These are phyloP conservation scores for Drosophila sproati DNA, from an alignment of 1,140 invertebrate genomes.

Conservation along the genomic window DNA sequence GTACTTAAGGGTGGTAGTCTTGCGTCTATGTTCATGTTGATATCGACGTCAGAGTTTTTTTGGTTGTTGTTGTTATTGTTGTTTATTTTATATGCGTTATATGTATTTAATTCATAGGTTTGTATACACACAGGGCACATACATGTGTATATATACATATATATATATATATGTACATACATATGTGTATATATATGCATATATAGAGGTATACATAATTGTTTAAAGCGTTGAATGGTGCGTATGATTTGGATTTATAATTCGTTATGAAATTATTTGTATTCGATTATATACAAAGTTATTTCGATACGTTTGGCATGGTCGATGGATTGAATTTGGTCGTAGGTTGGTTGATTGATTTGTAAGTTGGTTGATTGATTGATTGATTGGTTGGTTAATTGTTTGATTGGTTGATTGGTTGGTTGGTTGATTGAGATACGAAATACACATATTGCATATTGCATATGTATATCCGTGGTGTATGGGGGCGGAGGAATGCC, in stretches of 20 bases:
- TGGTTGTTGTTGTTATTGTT: slow-evolving; percentile 46
- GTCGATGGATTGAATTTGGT: slow-evolving; percentile 48
- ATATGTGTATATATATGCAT: neutral
- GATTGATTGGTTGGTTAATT: slow-evolving; percentile 41
- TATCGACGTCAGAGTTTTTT: slow-evolving; percentile 46
- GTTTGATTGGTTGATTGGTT: slow-evolving; percentile 48
- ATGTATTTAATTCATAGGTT: slow-evolving; percentile 30
- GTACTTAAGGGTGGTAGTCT: slow-evolving; percentile 94
- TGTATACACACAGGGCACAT: slow-evolving; percentile 69
- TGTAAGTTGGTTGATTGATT: slow-evolving; percentile 49
- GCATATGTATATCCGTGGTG: slow-evolving; percentile 41
- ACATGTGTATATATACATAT: slow-evolving; percentile 19
- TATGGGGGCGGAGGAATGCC: slow-evolving; percentile 39
- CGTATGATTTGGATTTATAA: slow-evolving; percentile 63
- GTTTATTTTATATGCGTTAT: slow-evolving; percentile 50
- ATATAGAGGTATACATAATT: slow-evolving; percentile 20
- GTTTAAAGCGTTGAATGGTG: slow-evolving; percentile 64
- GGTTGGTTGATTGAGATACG: slow-evolving; percentile 54
- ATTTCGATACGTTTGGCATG: slow-evolving; percentile 54
- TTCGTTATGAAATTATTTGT: slow-evolving; percentile 50
- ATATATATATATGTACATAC: slow-evolving; percentile 5
- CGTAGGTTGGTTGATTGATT: slow-evolving; percentile 42
- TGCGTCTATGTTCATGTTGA: slow-evolving; percentile 87
- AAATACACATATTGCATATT: slow-evolving; percentile 30
- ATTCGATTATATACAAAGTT: slow-evolving; percentile 53